A percentile compares a stretch with the other conserved stretches of the same genome.
These are phyloP conservation scores for Nannoperca australis DNA, from an alignment of 2,797 vertebrate genomes.

Conservation along the genomic window DNA sequence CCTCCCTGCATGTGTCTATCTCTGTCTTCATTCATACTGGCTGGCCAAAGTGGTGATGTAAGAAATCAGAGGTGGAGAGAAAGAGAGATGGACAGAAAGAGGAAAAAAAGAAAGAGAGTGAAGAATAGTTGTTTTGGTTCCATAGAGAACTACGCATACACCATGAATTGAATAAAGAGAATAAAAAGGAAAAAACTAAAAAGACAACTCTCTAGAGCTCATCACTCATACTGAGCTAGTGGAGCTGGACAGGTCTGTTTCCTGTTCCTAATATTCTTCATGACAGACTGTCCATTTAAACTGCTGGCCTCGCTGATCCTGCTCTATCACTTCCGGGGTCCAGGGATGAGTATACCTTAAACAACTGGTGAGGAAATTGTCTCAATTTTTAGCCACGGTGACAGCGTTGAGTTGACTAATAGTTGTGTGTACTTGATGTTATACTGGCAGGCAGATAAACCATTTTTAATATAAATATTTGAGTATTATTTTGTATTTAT, in stretches of 20 bases:
- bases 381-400: conserved; percentile 48
- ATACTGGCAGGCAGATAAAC: not conserved
- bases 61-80: conserved; percentile 67
- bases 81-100: conserved; percentile 50
- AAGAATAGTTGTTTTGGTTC: conserved; percentile 73
- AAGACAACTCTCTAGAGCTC: conserved; percentile 77
- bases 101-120: conserved; percentile 19
- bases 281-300: conserved; percentile 85
- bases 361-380: conserved; percentile 62
- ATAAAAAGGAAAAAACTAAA: conserved; percentile 40
- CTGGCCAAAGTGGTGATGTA: conserved; percentile 69
- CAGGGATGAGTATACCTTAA: conserved; percentile 63
- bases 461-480: conserved; percentile 11
- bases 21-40: conserved; percentile 75
- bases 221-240: conserved; percentile 83
- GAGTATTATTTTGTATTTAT: not conserved
- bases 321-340: conserved; percentile 73
- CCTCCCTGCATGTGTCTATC: conserved; percentile 83
- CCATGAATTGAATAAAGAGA: conserved; percentile 62
- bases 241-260: conserved; percentile 80
- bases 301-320: conserved; percentile 72
- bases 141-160: conserved; percentile 75
- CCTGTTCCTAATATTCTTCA: conserved; percentile 82
- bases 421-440: conserved; percentile 33
- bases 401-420: conserved; percentile 38